Evolutionary conservation across 2,797 vertebrate genomes (phyloP).

Genomic region (Peromyscus aztecus): DNA sequence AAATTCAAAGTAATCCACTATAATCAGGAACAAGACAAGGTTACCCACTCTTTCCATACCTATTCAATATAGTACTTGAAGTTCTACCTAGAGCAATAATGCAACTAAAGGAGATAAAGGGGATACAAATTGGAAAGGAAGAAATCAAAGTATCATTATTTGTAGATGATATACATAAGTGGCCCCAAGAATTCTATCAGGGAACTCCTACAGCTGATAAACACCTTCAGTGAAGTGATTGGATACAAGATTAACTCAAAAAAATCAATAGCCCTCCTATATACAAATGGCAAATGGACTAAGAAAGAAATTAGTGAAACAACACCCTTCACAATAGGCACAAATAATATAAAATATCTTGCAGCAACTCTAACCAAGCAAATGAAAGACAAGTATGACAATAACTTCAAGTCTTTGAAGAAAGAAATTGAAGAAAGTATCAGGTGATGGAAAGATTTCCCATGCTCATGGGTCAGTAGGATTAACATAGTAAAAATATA

Average conservation of each 20-base stretch:
- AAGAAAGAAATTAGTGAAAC: not conserved
- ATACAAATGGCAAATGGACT: not conserved
- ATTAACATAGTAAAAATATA: not conserved
- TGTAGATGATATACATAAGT: not conserved
- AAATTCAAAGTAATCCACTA: not conserved
- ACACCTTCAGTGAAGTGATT: not conserved
- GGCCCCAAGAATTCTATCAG: not conserved
- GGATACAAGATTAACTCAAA: not conserved
- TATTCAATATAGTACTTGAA: not conserved
- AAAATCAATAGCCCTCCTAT: not conserved
- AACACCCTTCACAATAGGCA: not conserved
- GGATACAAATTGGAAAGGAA: not conserved
- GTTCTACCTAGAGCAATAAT: not conserved
- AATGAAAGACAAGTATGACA: not conserved
- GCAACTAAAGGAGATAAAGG: not conserved
- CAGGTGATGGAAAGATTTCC: not conserved
- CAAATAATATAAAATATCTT: not conserved
- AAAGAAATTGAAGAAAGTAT: not conserved
- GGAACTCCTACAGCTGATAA: not conserved
- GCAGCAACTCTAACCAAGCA: not conserved
- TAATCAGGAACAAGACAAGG: not conserved
- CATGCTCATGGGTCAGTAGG: not conserved
- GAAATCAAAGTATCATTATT: not conserved
- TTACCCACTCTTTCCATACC: not conserved
- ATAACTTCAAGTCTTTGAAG: not conserved